Percentiles rank a stretch among this genome's conserved stretches.
These are phyloP conservation scores for Omphaloscelis lunosa DNA, from an alignment of 2,888 invertebrate species.

Conservation along the genomic window DNA sequence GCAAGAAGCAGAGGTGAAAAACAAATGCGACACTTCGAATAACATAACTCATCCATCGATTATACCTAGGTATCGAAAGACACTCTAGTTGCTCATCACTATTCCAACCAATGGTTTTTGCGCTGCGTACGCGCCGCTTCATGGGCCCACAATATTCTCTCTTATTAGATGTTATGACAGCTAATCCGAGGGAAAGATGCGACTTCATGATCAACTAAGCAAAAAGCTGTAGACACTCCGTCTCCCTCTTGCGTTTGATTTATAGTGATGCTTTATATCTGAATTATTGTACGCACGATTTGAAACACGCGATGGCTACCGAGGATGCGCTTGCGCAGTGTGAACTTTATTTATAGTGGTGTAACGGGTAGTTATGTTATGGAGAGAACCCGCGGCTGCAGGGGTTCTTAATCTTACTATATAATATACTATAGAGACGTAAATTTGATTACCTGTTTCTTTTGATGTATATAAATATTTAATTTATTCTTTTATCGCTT, in stretches of 20 bases:
- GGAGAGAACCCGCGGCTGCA: background rate
- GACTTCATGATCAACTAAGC: constrained; percentile 61
- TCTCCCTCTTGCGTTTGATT: constrained; percentile 50
- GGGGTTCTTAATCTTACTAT: background rate
- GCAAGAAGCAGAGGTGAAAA: background rate
- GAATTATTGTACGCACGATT: constrained; percentile 51
- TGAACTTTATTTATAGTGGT: constrained; percentile 45
- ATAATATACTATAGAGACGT: background rate
- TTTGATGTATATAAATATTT: background rate
- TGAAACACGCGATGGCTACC: constrained; percentile 55
- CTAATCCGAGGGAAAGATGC: constrained; percentile 63
- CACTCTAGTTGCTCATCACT: constrained; percentile 32
- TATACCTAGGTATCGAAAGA: constrained; percentile 16
- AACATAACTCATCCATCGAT: background rate
- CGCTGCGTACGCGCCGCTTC: constrained; percentile 31
- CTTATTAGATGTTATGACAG: constrained; percentile 69
- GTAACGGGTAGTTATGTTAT: background rate
- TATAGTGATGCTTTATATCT: constrained; percentile 46
- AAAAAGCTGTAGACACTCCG: constrained; percentile 58
- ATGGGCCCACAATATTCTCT: constrained; percentile 64
- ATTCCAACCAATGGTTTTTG: constrained; percentile 44
- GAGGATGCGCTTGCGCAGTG: constrained; percentile 20
- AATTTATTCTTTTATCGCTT: background rate
- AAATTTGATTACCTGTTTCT: background rate
- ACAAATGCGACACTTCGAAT: background rate